Evolutionary conservation across 2,888 invertebrate genomes (phyloP).

Genomic region (Himalopsyche kuldschensis): DNA sequence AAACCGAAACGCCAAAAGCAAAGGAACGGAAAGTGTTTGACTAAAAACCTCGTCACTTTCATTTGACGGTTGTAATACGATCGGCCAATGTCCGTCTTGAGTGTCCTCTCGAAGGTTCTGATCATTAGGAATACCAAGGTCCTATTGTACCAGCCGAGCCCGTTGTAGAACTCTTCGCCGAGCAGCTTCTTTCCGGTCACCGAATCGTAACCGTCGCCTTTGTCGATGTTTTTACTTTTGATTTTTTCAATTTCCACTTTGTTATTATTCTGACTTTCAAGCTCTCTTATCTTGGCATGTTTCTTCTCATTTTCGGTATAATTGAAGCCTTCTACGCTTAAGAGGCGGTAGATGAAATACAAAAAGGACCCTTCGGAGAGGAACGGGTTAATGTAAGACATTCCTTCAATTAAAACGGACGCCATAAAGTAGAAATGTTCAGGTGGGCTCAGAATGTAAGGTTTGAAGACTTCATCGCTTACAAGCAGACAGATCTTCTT

Average conservation of each 20-base stretch:
- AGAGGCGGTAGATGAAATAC: conserved; percentile 59
- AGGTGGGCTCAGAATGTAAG: conserved; percentile 62
- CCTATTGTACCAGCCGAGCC: conserved; percentile 53
- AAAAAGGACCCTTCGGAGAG: conserved; percentile 62
- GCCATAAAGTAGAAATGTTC: conserved; percentile 69
- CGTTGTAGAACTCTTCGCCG: conserved; percentile 49
- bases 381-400: conserved; percentile 69
- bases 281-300: background rate
- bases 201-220: background rate
- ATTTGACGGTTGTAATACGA: conserved; percentile 65
- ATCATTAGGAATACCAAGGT: conserved; percentile 45
- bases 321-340: conserved; percentile 57
- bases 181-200: background rate
- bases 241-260: conserved; percentile 6
- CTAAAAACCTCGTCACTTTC: conserved; percentile 61
- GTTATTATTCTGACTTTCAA: background rate
- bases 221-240: conserved; percentile 1
- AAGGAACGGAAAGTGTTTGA: conserved; percentile 69
- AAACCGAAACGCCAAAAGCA: conserved; percentile 69
- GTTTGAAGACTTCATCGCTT: conserved; percentile 63
- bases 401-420: conserved; percentile 64
- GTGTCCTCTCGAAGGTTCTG: conserved; percentile 32
- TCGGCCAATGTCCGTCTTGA: conserved; percentile 58
- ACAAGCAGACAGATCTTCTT: conserved; percentile 62
- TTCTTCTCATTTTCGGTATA: background rate